Base-by-base conservation (phyloP, 2,797 vertebrate species). In the Pangasius mekongensis region DNA sequence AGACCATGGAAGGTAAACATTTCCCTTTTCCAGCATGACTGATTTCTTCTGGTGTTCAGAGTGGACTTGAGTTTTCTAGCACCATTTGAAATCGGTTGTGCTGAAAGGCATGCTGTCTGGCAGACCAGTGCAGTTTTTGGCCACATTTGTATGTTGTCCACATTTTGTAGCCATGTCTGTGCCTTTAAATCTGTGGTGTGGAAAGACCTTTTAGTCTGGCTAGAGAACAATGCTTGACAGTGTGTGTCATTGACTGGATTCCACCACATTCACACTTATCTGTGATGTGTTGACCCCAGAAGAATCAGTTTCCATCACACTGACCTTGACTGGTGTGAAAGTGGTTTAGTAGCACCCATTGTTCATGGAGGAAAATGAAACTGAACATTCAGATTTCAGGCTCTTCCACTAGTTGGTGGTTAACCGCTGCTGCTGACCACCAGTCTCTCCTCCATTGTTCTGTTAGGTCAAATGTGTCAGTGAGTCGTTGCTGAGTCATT, bases 31-130 rank as follows among this genome's bases (percentile, higher is more conserved):
- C 36, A 83, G 81, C 13, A 83, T 18, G 39, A 64, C 58, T 83
- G 58, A 30, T 43, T 64, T 83, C 27, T 47, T 83, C 10, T 64
- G 56, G 92, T 93, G 93, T 92, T 93, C 91, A 93, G 93, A 94
- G 90, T 93, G 80, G 82, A 90, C 54, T 89, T 77, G 27, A 18
- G 80, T 88, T 92, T 93, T 94, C 92, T 93, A 93, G 93, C 92
- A 94, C 93, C 93, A 92, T 93, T 93, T 92, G 91, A 93, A 93
- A 93, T 92, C 89, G 78, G 92, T 93, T 89, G 80, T 90, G 91
- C 87, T 93, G 91, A 92, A 92, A 88, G 87, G 90, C 39, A 62
- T 89, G 43, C 2, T 85, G 13, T n/a, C 76, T 78, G n/a, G 43
- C 47, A 16, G 36, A 47, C 6, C 36, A 64, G 58, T 62, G 80